A percentile compares a stretch with the other conserved stretches of the same genome.
Conservation (phyloP, 2,888 invertebrate species). For the Chaitophorus viminalis region DNA sequence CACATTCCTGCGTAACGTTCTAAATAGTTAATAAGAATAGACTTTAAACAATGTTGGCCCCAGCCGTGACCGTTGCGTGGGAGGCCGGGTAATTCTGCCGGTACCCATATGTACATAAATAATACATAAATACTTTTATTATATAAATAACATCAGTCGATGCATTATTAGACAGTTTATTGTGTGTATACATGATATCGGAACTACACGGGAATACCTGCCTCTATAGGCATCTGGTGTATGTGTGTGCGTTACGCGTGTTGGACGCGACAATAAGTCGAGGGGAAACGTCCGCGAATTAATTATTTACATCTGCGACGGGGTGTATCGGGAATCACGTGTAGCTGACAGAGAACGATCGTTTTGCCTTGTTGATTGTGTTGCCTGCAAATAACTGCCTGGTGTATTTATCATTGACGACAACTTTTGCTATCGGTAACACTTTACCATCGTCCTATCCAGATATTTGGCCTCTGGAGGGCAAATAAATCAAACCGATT, state of each 20-base stretch:
- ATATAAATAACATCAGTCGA: neutral
- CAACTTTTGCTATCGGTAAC: slow-evolving; percentile 41
- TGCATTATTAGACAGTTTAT: neutral
- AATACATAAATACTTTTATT: no score
- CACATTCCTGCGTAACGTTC: no score
- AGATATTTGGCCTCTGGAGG: neutral
- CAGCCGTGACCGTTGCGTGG: no score
- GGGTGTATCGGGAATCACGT: slow-evolving; percentile 41
- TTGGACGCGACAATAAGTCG: slow-evolving; percentile 10
- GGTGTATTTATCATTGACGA: slow-evolving; percentile 44
- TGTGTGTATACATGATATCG: neutral
- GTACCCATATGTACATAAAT: no score
- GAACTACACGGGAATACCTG: no score
- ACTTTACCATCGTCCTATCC: slow-evolving; percentile 41
- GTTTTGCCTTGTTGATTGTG: slow-evolving; percentile 48
- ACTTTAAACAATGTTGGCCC: no score
- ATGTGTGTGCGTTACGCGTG: no score
- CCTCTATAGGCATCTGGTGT: no score
- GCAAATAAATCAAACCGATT: slow-evolving; percentile 39
- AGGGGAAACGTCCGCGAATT: slow-evolving; percentile 27
- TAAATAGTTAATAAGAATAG: no score
- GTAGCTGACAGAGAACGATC: slow-evolving; percentile 51
- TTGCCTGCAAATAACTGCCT: slow-evolving; percentile 49
- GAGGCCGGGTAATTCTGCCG: no score
- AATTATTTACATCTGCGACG: slow-evolving; percentile 35